phyloP scores from a whole-genome alignment of 2,888 invertebrate species.

The Julus scanicus region DNA sequence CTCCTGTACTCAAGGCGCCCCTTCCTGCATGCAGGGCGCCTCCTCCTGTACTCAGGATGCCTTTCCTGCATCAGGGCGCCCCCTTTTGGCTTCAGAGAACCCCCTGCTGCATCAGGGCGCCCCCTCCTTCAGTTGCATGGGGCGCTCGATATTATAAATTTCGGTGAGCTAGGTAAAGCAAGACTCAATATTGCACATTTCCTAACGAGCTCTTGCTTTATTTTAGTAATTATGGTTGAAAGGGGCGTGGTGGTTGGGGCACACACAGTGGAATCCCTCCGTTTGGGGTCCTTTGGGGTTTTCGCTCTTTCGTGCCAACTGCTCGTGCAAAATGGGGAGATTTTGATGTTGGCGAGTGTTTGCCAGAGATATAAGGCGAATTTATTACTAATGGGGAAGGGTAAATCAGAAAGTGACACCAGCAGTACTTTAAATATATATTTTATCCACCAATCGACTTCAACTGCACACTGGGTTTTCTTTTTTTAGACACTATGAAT shows the following conservation, averaged over 20 bases:
- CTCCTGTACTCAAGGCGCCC: too few relatives aligned
- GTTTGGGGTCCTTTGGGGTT: slow-evolving; percentile 11
- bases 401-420: slow-evolving; percentile 48
- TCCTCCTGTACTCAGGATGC: too few relatives aligned
- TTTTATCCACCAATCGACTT: slow-evolving; percentile 37
- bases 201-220: slow-evolving; percentile 36
- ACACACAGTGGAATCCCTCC: neutral
- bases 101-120: too few relatives aligned
- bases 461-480: slow-evolving; percentile 31
- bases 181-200: neutral
- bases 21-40: too few relatives aligned
- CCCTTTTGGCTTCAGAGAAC: too few relatives aligned
- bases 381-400: slow-evolving; percentile 44
- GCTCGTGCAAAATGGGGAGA: slow-evolving; percentile 44
- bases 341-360: slow-evolving; percentile 48
- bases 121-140: neutral
- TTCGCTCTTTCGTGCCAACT: slow-evolving; percentile 48
- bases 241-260: slow-evolving; percentile 41
- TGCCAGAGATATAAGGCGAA: slow-evolving; percentile 47
- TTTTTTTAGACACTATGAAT: neutral
- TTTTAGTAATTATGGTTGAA: slow-evolving; percentile 49
- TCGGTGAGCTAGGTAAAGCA: neutral
- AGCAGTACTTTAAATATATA: slow-evolving; percentile 50
- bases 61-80: too few relatives aligned
- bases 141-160: neutral